Evolutionary conservation across 2,797 vertebrate genomes (phyloP), one percentile per base, ranked within the genome.

Genomic region (Alauda arvensis): DNA sequence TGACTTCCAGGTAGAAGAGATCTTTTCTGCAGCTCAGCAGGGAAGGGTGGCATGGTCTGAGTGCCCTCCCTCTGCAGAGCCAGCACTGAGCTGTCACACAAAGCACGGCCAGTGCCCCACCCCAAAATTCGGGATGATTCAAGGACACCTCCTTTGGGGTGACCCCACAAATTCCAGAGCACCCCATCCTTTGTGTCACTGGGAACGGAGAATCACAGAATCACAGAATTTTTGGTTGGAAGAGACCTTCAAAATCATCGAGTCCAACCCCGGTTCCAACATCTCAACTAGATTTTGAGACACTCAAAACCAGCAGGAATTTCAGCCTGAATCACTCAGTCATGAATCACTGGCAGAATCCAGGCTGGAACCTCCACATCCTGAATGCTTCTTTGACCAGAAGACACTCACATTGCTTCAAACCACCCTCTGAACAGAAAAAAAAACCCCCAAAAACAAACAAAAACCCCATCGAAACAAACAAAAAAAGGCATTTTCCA

Each of bases 121-220:
- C 37, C 37, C 37, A 37, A 37, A 37, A 37, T 11, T 37, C 9
- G 37, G 37, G 9, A 37, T 37, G 37, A 11, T 11, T 37, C 37
- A 37, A 37, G 37, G 37, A 10, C 37, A 37, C 37, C 37, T 37
- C 37, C 37, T 37, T 37, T 37, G 37, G 37, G 10, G 37, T 37
- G 37, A 37, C 37, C 37, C 37, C 37, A 37, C 37, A 37, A 37
- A 37, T 11, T 37, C 37, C 37, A 37, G 37, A 37, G 37, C 37
- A 37, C 37, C 37, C 37, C 37, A 37, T 37, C 37, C 37, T 37
- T 37, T 37, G 37, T 37, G 37, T 37, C 37, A 37, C 37, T 37
- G 37, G 37, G 37, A 37, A 37, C 12, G 37, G 37, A 37, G n/a
- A n/a, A n/a, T 46, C 18, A 0, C 0, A 33, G 34, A n/a, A n/a